Evolutionary conservation across 2,888 invertebrate species (phyloP), one percentile per base, ranked within the genome.

Genomic region (Folsomia manolachei): DNA sequence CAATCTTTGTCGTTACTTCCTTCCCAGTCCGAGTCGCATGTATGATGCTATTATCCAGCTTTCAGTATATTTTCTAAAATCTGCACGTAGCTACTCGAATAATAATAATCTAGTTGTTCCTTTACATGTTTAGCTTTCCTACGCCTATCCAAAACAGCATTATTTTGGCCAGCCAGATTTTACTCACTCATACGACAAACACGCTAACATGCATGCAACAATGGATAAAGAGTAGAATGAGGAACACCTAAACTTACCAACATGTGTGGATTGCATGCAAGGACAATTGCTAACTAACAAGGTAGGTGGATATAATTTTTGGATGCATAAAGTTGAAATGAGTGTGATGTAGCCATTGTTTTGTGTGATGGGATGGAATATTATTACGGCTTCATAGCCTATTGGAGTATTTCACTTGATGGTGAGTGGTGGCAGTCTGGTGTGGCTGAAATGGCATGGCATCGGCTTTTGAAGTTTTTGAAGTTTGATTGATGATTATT

Each of bases 1-100:
- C 19, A 56, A 56, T n/a, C 56, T 21, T 39, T 72, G 72, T 75
- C 71, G 63, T 75, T 70, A 70, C 66, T 71, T 71, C 56, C 56
- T 69, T 72, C 39, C 71, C 25, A 11, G 25, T 24, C 27, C 51
- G n/a, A n/a, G n/a, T n/a, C 26, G 56, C 70, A 56, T 70, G 53
- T 60, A 27, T 53, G 23, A 19, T 24, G 51, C 65, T 39, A 66
- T 66, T 39, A 39, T 39, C 14, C 39, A 4, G 14, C 14, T 39
- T 39, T 39, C 39, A 39, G 39, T 14, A 14, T 39, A 14, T 39
- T 39, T 39, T 39, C 39, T 39, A 39, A 39, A 39, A 4, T 39
- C 39, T 14, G 14, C 39, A 39, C 39, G 39, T 39, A 39, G 39
- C 39, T 39, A 4, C 7, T 4, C 14, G 39, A 4, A 39, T n/a